Percentiles rank a stretch among this genome's conserved stretches.
These are phyloP conservation scores for Chironomus tentans DNA, from an alignment of 2,888 invertebrate species.

Conservation along the genomic window DNA sequence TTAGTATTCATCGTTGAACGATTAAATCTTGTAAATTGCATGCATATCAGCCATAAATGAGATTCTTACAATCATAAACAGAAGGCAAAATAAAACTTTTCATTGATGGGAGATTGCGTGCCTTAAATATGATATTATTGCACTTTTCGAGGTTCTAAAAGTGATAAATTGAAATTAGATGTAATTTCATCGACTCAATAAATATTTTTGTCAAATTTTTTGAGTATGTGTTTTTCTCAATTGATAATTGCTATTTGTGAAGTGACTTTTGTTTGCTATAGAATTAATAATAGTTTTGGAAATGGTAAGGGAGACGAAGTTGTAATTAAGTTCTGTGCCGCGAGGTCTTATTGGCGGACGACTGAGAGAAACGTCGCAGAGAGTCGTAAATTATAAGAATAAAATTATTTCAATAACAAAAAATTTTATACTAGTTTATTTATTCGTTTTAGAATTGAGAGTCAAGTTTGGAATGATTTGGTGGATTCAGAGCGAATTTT, in stretches of 20 bases:
- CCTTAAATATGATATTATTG: too few relatives aligned
- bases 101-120: too few relatives aligned
- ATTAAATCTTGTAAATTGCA: conserved; percentile 4
- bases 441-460: background rate
- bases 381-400: background rate
- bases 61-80: too few relatives aligned
- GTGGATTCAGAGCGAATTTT: too few relatives aligned
- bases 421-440: background rate
- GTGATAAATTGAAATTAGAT: too few relatives aligned
- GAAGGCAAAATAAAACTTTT: too few relatives aligned
- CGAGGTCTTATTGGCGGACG: background rate
- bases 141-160: too few relatives aligned
- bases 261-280: background rate
- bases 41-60: background rate
- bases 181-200: too few relatives aligned
- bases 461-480: too few relatives aligned
- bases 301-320: background rate
- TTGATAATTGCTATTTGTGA: background rate
- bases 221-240: background rate
- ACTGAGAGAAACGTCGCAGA: background rate
- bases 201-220: background rate
- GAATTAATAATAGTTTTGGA: background rate
- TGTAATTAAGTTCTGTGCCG: background rate
- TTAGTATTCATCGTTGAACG: background rate
- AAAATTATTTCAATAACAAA: too few relatives aligned